These are phyloP conservation scores for Lutraria rhynchaena DNA, from an alignment of 1,140 invertebrate genomes.

Conservation along the genomic window DNA sequence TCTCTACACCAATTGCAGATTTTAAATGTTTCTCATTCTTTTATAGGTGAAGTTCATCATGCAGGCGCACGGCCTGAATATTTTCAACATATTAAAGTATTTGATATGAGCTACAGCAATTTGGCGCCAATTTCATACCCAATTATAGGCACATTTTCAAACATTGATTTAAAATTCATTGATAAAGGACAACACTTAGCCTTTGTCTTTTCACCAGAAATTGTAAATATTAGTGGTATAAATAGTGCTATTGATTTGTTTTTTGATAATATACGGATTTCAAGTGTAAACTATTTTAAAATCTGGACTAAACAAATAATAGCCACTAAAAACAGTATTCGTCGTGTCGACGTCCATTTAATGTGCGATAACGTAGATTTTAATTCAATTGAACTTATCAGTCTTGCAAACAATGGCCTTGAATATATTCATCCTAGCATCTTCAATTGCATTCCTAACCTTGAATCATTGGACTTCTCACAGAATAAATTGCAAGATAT, in stretches of 20 bases:
- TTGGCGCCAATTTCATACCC: not conserved
- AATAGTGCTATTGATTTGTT: not conserved
- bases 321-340: not conserved
- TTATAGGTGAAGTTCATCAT: not conserved
- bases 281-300: not conserved
- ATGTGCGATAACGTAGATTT: not conserved
- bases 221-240: not conserved
- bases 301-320: not conserved
- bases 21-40: not conserved
- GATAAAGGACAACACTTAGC: not conserved
- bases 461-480: slow-evolving; percentile 19
- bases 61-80: not conserved
- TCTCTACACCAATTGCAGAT: not conserved
- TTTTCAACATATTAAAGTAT: not conserved
- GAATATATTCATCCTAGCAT: slow-evolving; percentile 33
- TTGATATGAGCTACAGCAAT: not conserved
- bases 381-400: not conserved
- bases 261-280: not conserved
- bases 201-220: not conserved
- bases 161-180: not conserved
- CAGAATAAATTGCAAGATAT: slow-evolving; percentile 5
- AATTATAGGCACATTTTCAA: not conserved
- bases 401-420: slow-evolving; percentile 3
- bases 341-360: slow-evolving; percentile 1
- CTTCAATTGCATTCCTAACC: not conserved